Base-by-base conservation (phyloP, 2,113 vertebrate species). In the Cynoglossus semilaevis region DNA sequence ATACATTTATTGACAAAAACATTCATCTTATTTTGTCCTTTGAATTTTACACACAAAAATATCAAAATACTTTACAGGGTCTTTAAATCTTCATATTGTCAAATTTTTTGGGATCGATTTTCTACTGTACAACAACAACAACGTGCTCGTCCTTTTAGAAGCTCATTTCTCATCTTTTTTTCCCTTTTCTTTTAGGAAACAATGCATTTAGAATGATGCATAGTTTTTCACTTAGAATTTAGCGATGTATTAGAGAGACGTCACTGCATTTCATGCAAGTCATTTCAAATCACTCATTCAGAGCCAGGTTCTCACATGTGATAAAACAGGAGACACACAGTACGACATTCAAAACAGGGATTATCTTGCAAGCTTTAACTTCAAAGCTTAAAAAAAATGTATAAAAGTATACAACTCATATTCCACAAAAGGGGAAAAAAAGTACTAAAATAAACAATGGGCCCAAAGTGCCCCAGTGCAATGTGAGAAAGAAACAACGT, bases 61-160 rank as follows among this genome's bases (percentile, higher is more conserved):
- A 90, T 90, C 87, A 89, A 89, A 89, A 89, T 89, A 88, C 86
- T 90, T 89, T 89, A 86, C 86, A 88, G 86, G 85, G 84, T 46
- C 82, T 87, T 85, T 87, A 80, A 73, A 88, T 89, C 84, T 85
- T 55, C 87, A 89, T 89, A 87, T 81, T 52, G 79, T 85, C 82
- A 84, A 90, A 87, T 88, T 85, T 7, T 58, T 72, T 69, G 80
- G 36, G 40, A 79, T 87, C 74, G 75, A 78, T 83, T 85, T 76
- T 81, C 67, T 86, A n/a, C n/a, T n/a, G n/a, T n/a, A n/a, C 78
- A 73, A 85, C 83, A 83, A 85, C 85, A 90, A 77, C 61, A 76
- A 84, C 73, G 75, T 73, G 67, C 77, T 73, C 81, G 78, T 82
- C 75, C 61, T 84, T 85, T 79, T 14, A 79, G 67, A 70, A 81